These are phyloP conservation scores for Falcaria lacertinaria DNA, from an alignment of 2,888 invertebrate species.

Conservation along the genomic window DNA sequence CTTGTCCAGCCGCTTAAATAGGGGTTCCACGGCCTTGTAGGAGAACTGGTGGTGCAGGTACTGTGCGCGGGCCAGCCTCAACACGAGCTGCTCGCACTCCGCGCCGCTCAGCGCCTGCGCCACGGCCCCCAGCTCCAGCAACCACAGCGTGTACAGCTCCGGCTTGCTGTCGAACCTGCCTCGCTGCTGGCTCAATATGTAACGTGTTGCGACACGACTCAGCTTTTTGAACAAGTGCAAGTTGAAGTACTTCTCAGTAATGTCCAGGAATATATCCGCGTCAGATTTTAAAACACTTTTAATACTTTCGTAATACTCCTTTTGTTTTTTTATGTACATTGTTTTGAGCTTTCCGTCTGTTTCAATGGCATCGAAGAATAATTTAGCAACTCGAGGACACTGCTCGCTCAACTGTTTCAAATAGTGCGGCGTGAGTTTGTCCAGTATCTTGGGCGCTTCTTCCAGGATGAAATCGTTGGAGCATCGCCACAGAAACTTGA, in stretches of 20 bases:
- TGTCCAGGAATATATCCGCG: constrained; percentile 36
- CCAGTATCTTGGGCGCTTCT: constrained; percentile 30
- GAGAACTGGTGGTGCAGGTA: constrained; percentile 20
- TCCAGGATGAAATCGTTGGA: constrained; percentile 31
- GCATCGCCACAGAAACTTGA: constrained; percentile 45
- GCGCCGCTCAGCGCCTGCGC: constrained; percentile 32
- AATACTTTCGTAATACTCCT: constrained; percentile 32
- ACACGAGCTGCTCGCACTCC: constrained; percentile 38
- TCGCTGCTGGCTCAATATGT: constrained; percentile 39
- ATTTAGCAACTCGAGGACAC: constrained; percentile 33
- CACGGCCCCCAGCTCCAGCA: constrained; percentile 39
- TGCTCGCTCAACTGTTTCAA: constrained; percentile 46
- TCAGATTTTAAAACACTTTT: constrained; percentile 40
- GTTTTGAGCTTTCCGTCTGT: constrained; percentile 20
- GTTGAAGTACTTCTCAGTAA: constrained; percentile 42
- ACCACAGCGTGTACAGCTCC: constrained; percentile 40
- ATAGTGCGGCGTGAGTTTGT: constrained; percentile 36
- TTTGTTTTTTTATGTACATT: constrained; percentile 23
- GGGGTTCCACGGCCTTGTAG: constrained; percentile 23
- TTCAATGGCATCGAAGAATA: constrained; percentile 40
- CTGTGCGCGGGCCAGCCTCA: constrained; percentile 19
- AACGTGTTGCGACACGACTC: constrained; percentile 30
- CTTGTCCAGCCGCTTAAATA: constrained; percentile 22
- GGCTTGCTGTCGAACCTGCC: constrained; percentile 35
- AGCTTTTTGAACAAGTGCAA: constrained; percentile 14